Base-by-base conservation (phyloP, 2,888 invertebrate genomes). In the Oxytorus armatus region DNA sequence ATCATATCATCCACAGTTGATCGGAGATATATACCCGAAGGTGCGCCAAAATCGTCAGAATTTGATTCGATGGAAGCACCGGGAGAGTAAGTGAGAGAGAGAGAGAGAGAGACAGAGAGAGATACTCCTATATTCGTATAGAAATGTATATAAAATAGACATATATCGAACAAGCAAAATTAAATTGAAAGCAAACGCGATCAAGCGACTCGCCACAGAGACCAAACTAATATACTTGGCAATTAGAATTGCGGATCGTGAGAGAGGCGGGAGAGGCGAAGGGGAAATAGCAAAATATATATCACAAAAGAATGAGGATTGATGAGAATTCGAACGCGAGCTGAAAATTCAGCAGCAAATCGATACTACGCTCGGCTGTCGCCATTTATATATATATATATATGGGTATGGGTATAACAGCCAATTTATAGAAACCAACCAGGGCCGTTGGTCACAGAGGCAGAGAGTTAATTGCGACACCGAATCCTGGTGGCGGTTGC, bases 121-220 rank as follows among this genome's bases (percentile, higher is more conserved):
- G 42, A 11, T 11, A 11, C 11, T 23, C 10, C 33, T 21, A 36
- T 21, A 29, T 16, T 8, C 49, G 39, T 68, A 23, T 1, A n/a
- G 2, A 18, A 11, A 18, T 33, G 14, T 39, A 14, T 1, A 25
- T 44, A 63, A 25, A 47, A 14, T 47, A 33, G 21, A 36, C 18
- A 10, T 14, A 70, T 70, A 70, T 47, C 14, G 18, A 70, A 47
- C 68, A 11, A 42, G 21, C 49, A 57, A 68, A 53, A 79, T 79
- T 72, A 76, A 79, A 79, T 79, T 76, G 66, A 72, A 68, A 76
- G 70, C 66, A 72, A 79, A 76, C 44, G 65, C 72, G 53, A 72
- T 42, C 66, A 55, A 47, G 59, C 53, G 69, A 59, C 25, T 42
- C 66, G 42, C 66, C 72, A 55, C 72, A 47, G 39, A 79, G 69